Conservation (phyloP, 2,888 invertebrate genomes). For the Agrotis exclamationis region DNA sequence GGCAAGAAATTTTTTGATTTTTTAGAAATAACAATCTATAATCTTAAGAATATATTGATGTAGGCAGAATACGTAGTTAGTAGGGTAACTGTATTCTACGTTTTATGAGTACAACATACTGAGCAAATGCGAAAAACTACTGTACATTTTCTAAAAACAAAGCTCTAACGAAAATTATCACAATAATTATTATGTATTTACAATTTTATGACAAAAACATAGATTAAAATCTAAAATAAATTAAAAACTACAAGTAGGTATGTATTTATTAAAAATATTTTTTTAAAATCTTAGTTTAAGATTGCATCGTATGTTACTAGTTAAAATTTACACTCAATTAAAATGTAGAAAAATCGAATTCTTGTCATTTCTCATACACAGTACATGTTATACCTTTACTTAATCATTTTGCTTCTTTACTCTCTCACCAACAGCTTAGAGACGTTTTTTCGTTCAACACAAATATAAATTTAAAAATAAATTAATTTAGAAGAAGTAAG, state of each 20-base stretch:
- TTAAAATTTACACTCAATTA: constrained; percentile 53
- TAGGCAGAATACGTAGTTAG: no score
- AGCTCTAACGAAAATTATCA: constrained; percentile 71
- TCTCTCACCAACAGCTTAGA: constrained; percentile 38
- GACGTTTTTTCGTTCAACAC: neutral
- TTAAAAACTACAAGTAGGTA: constrained; percentile 59
- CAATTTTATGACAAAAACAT: constrained; percentile 59
- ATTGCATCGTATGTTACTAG: constrained; percentile 49
- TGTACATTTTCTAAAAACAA: constrained; percentile 36
- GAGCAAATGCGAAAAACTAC: constrained; percentile 31
- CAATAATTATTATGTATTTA: constrained; percentile 73
- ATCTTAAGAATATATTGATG: no score
- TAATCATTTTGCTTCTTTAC: constrained; percentile 10
- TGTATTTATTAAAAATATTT: constrained; percentile 64
- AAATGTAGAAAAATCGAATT: constrained; percentile 44
- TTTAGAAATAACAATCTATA: no score
- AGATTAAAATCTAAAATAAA: constrained; percentile 61
- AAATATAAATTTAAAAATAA: neutral
- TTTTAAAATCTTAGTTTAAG: constrained; percentile 54
- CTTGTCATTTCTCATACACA: constrained; percentile 23
- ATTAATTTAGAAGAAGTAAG: no score
- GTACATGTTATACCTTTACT: constrained; percentile 14
- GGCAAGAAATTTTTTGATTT: constrained; percentile 14
- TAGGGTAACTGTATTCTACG: neutral
- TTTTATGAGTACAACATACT: neutral